Evolutionary conservation across 2,797 vertebrate genomes (phyloP), one percentile per base, ranked within the genome.

Genomic region (Acomys russatus): DNA sequence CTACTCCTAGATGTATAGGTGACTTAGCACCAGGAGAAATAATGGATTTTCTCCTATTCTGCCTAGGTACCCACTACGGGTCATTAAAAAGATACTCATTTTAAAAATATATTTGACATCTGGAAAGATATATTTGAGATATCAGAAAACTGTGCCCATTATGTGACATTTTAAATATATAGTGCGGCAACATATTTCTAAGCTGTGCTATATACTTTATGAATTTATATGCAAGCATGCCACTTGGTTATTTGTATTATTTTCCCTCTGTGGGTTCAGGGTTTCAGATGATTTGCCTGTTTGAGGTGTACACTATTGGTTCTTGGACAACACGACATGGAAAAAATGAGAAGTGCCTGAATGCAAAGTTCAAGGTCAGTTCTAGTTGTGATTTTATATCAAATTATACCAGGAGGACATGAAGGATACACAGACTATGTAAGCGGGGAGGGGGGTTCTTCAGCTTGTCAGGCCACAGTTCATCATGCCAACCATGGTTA

Each of bases 41-140:
- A 93, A 92, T 88, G 8, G 17, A 51, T 96, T 97, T 71, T 54
- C 73, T 68, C 28, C 88, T 89, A 38, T 61, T 92, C 68, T 95
- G 20, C 63, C 35, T 20, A 63, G 54, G 49, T 96, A 94, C 30
- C 14, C 28, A 82, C 71, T 76, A 95, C 3, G 12, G 64, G 33
- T 76, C 91, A 96, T 97, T 97, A 96, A 97, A 98, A 97, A 92
- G 61, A 71, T 49, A 97, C 30, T 78, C 78, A 84, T 79, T 96
- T 96, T 89, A 88, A 79, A 98, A 97, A 97, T 96, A 78, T 64
- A 97, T 44, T 92, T 97, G 94, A 96, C 92, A 96, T 79, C 8
- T 56, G 18, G 74, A 86, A 94, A 96, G 96, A 97, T 49, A 82
- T 92, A 59, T 94, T 97, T 96, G 71, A 96, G 94, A 96, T 89